Evolutionary conservation across 1,140 invertebrate genomes (phyloP), one percentile per base, ranked within the genome.

Genomic region (Holcopasites calliopsidis): DNA sequence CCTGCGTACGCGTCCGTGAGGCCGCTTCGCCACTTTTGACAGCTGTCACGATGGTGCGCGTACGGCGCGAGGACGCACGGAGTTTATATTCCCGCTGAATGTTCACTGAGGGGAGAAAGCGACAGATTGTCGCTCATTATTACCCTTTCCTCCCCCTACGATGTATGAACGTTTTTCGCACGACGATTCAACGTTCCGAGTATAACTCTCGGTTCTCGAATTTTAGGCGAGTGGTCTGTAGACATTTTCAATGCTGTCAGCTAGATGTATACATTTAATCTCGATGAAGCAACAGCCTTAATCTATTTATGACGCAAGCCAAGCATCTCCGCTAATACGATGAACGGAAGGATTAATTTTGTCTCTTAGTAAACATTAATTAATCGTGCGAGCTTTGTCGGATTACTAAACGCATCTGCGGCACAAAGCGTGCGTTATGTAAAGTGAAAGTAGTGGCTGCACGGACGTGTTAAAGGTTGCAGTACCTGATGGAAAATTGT

Each of bases 391-490:
- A 71, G 8, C 38, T 16, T 73, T 40, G 23, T 26, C n/a, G 13
- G n/a, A 52, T 58, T 31, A 47, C 44, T 44, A 31, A 38, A 70
- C 57, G 35, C 71, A 35, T 49, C 60, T 42, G 35, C 35, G 3
- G 47, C 40, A 71, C 28, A 70, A 73, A 69, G 49, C n/a, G n/a
- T 55, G 10, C 11, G 49, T 82, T 82, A 82, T 70, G 69, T 82
- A 74, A 82, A 81, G 80, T 82, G 80, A 82, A 82, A 82, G 80
- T n/a, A n/a, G n/a, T 82, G 40, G n/a, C 40, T 54, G 10, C 57
- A 47, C 58, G 60, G 54, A 49, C 49, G 16, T 77, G 62, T 72
- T 70, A 77, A 75, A 68, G 71, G 71, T 74, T 72, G 69, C 44
- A 33, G 26, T 66, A 44, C 49, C 13, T 26, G 50, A 38, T 74